A percentile compares a stretch with the other conserved stretches of the same genome.
These are phyloP conservation scores for Cynoglossus semilaevis DNA, from an alignment of 2,113 vertebrate genomes.

Conservation along the genomic window DNA sequence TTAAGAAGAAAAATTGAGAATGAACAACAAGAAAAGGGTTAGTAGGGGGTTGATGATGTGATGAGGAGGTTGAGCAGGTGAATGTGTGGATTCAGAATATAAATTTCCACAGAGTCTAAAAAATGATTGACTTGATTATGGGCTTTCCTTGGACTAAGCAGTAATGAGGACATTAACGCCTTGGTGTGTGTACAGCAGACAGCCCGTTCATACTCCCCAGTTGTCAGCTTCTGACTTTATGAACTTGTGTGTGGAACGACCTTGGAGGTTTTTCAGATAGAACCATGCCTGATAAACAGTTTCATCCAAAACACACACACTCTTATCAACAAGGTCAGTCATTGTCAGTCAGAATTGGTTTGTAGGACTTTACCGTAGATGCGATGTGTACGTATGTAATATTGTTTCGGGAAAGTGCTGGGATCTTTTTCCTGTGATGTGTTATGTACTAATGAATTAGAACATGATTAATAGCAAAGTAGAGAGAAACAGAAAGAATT, in stretches of 20 bases:
- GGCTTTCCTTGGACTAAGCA: constrained; percentile 63
- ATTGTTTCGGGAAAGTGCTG: not conserved
- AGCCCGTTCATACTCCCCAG: constrained; percentile 30
- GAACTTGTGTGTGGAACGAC: constrained; percentile 58
- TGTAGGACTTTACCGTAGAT: too few relatives aligned
- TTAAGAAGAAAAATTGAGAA: constrained; percentile 27
- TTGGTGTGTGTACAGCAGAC: constrained; percentile 41
- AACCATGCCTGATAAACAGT: constrained; percentile 26
- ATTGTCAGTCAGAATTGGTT: too few relatives aligned
- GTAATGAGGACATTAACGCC: constrained; percentile 75
- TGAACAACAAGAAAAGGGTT: constrained; percentile 23
- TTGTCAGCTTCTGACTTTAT: constrained; percentile 65
- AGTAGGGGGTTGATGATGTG: constrained; percentile 1
- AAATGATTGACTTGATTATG: constrained; percentile 69
- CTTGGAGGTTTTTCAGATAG: constrained; percentile 44
- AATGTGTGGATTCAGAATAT: constrained; percentile 67
- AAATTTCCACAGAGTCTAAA: constrained; percentile 68
- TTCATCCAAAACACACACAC: not conserved
- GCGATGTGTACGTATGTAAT: not conserved
- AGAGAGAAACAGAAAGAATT: too few relatives aligned
- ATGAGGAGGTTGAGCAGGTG: constrained; percentile 22
- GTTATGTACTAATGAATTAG: too few relatives aligned
- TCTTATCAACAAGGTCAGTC: not conserved
- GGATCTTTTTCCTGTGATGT: not conserved
- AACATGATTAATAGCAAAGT: not conserved